Conservation (phyloP, 2,113 vertebrate species). For the Marcusenius ussheri region DNA sequence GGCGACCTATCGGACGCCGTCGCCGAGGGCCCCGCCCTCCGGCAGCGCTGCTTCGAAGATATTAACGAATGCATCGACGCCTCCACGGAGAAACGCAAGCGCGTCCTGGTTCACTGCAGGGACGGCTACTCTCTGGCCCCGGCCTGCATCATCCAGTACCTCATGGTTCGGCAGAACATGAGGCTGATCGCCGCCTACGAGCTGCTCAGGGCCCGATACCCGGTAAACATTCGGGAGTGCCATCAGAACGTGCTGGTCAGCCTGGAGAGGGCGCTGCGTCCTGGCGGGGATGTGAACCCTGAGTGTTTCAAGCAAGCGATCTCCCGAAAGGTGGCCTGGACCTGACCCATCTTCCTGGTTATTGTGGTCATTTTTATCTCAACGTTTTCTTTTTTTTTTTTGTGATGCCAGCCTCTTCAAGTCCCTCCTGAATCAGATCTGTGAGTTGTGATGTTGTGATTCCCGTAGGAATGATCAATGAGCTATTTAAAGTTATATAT, state of each 20-base stretch:
- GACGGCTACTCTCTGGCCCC: conserved; percentile 66
- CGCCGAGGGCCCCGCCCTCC: conserved; percentile 43
- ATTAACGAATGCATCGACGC: conserved; percentile 69
- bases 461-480: neutral
- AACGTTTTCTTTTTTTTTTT: neutral
- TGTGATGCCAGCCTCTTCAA: neutral
- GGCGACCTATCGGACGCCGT: conserved; percentile 44
- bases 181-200: conserved; percentile 67
- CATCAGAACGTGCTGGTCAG: conserved; percentile 66
- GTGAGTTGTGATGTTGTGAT: neutral
- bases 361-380: neutral
- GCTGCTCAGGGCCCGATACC: conserved; percentile 59
- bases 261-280: conserved; percentile 64
- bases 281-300: conserved; percentile 47
- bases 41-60: conserved; percentile 61
- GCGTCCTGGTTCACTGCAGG: conserved; percentile 66
- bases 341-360: conserved; percentile 39
- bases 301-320: conserved; percentile 65
- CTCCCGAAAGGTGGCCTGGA: conserved; percentile 66
- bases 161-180: conserved; percentile 70
- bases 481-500: neutral
- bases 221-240: conserved; percentile 60
- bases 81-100: conserved; percentile 59
- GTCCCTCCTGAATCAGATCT: neutral
- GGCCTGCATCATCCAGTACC: conserved; percentile 63